Base-by-base conservation (phyloP, 2,888 invertebrate genomes). In the Hydriomena furcata region DNA sequence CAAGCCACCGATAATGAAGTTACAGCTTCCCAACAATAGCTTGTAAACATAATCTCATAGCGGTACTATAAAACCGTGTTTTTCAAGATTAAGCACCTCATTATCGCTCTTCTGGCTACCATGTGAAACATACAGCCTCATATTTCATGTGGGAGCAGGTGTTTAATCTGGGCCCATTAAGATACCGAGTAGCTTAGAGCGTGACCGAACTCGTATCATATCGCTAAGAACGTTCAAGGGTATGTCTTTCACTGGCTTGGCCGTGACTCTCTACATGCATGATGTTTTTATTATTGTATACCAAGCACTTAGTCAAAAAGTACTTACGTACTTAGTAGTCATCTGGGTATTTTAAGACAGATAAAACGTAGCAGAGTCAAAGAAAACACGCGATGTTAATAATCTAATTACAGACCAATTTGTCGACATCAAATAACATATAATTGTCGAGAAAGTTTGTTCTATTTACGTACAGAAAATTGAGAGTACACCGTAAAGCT, bases 11-110 rank as follows among this genome's bases (percentile, higher is more conserved):
- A n/a, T n/a, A n/a, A n/a, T n/a, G n/a, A n/a, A n/a, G n/a, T n/a
- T n/a, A n/a, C n/a, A n/a, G n/a, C n/a, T n/a, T n/a, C n/a, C n/a
- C n/a, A n/a, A n/a, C n/a, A n/a, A n/a, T n/a, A n/a, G n/a, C n/a
- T n/a, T n/a, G n/a, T n/a, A n/a, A n/a, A n/a, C n/a, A n/a, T n/a
- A n/a, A n/a, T n/a, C n/a, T n/a, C n/a, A n/a, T n/a, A n/a, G n/a
- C n/a, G n/a, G n/a, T n/a, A n/a, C n/a, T n/a, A n/a, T n/a, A n/a
- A n/a, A n/a, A n/a, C n/a, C n/a, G n/a, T n/a, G n/a, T n/a, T n/a
- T n/a, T n/a, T n/a, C n/a, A n/a, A n/a, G n/a, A n/a, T 41, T 13
- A 48, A 48, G 47, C 36, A 23, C 28, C 41, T 28, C 25, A 48
- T 48, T 42, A 41, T 7, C 17, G 43, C 27, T 17, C 24, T 28